Percentiles rank a stretch among this genome's conserved stretches.
Conservation (phyloP, 2,888 invertebrate genomes). For the Cistogaster globosa region DNA sequence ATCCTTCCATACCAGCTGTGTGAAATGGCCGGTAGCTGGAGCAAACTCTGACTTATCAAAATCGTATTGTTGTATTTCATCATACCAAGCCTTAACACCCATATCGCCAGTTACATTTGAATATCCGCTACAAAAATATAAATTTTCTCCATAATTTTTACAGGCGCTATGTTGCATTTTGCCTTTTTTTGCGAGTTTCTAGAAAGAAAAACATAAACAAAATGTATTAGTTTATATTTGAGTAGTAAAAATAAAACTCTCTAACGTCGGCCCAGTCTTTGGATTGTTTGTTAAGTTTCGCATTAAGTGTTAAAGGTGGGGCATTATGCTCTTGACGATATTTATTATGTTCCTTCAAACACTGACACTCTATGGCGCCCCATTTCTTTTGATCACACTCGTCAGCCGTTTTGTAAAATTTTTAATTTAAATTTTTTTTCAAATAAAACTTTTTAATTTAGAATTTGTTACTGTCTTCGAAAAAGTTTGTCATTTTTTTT, state of each 20-base stretch:
- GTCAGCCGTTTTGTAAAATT: not conserved
- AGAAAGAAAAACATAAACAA: not conserved
- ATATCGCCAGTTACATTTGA: slow-evolving; percentile 10
- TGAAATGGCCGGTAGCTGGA: slow-evolving; percentile 5
- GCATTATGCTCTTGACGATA: slow-evolving; percentile 20
- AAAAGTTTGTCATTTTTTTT: not conserved
- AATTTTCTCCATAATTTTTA: slow-evolving; percentile 27
- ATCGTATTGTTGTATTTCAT: slow-evolving; percentile 4
- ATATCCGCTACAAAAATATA: slow-evolving; percentile 18
- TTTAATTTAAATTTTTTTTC: not conserved
- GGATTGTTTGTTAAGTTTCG: not conserved
- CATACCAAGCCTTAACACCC: slow-evolving; percentile 30
- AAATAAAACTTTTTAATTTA: not conserved
- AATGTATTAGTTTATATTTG: not conserved
- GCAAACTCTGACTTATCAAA: not conserved
- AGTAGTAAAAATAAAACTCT: not conserved
- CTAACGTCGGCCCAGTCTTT: slow-evolving; percentile 8
- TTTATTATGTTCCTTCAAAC: slow-evolving; percentile 21
- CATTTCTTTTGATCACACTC: slow-evolving; percentile 12
- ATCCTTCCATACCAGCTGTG: slow-evolving; percentile 9
- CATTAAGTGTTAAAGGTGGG: not conserved
- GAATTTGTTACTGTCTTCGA: not conserved
- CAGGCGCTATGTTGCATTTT: slow-evolving; percentile 6
- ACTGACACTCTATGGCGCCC: slow-evolving; percentile 25
- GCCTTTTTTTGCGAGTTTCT: slow-evolving; percentile 4